Evolutionary conservation across 2,888 invertebrate genomes (phyloP), one percentile per base, ranked within the genome.

Genomic region (Agapostemon virescens): DNA sequence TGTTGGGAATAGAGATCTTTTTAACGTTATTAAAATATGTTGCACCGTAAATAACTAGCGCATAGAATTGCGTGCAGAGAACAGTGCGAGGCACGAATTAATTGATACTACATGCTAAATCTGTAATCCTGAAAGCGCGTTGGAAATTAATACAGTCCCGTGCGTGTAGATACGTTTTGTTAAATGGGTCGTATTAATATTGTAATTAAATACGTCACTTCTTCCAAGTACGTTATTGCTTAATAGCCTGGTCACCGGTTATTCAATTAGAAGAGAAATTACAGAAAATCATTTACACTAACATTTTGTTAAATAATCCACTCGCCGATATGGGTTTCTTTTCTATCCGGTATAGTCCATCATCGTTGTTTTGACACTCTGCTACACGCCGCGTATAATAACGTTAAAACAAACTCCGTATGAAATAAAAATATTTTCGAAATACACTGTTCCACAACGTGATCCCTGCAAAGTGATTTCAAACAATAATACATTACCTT

Each of bases 21-120:
- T 42, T n/a, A 36, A 66, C 23, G 49, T 36, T 49, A 55, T 33
- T 55, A 74, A 75, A 75, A 76, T 74, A 52, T 58, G 74, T 75
- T 76, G 55, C 58, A 30, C 30, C 58, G 58, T 61, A 33, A 55
- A 55, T 20, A 61, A 61, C 58, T 20, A 33, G 58, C 58, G 30
- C 58, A 30, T 30, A 33, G 58, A 61, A 61, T 61, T 20, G 15
- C 5, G 23, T 26, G 55, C 55, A 15, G 17, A n/a, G 55, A 26
- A 30, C 30, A 1, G 58, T 3, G 0, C 30, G 9, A 58, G 26
- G 30, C 58, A 33, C 33, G 58, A 55, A 33, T 61, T 61, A 61
- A 61, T 61, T 61, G 30, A 33, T 61, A 61, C 26, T 61, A 20
- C 58, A 33, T 9, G 20, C 20, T 33, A 33, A 30, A 61, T 61